These are phyloP conservation scores for Clarias macrocephalus DNA, from an alignment of 2,113 vertebrate species.

Conservation along the genomic window DNA sequence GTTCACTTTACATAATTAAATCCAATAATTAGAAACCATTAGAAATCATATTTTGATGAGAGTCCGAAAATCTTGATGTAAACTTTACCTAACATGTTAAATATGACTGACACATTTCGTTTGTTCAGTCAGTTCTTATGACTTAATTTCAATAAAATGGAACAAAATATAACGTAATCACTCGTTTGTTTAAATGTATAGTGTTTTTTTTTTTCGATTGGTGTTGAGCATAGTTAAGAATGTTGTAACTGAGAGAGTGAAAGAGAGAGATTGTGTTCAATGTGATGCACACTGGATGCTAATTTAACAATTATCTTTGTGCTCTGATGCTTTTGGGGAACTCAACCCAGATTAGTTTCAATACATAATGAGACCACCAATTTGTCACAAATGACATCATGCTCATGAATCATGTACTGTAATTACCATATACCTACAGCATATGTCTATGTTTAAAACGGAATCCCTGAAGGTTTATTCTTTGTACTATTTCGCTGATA, in stretches of 20 bases:
- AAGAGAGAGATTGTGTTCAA: too few species aligned
- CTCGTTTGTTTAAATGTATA: neutral
- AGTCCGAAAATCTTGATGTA: neutral
- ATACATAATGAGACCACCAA: neutral
- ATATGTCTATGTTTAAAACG: neutral
- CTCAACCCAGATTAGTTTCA: neutral
- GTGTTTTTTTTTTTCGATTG: neutral
- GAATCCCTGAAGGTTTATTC: neutral
- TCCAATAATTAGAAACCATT: neutral
- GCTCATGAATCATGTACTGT: neutral
- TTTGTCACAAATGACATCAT: neutral
- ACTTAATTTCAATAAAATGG: neutral
- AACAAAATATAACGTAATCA: neutral
- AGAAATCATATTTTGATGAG: neutral
- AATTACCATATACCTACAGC: neutral
- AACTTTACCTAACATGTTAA: neutral
- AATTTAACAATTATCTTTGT: constrained; percentile 7
- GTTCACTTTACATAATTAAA: neutral
- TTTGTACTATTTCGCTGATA: neutral
- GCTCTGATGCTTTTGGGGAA: neutral
- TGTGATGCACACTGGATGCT: neutral
- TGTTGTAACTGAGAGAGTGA: neutral
- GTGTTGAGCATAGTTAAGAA: neutral
- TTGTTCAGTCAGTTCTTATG: neutral
- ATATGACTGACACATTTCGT: neutral